Base-by-base conservation (phyloP, 53 echinoderm and acorn worm species). In the Apostichopus leukothele region DNA sequence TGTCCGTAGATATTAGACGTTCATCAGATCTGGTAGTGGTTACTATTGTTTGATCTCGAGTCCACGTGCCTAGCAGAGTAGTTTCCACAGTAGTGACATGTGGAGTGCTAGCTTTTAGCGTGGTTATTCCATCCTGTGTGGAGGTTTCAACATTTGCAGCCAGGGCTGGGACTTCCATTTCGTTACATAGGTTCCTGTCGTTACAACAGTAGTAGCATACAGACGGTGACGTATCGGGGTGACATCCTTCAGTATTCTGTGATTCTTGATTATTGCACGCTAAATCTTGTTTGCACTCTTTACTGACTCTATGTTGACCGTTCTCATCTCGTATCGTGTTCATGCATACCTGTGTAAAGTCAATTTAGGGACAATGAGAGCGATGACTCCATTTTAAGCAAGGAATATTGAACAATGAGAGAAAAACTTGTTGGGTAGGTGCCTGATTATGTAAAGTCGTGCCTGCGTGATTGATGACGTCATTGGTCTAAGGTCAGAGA, bases 161-260 rank as follows among this genome's bases (percentile, higher is more conserved):
- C 39, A 39, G 39, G 51, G 19, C 79, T 6, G 84, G 84, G 21
- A 84, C 27, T 63, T 84, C 84, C 26, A 53, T 25, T 9, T 19
- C 39, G 60, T 84, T 84, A 9, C 84, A 84, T 20, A 84, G 60
- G 60, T 63, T 27, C 60, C 59, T 84, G 60, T 84, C 57, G 21
- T n/a, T 75, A 84, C 84, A 84, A 27, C 84, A 84, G 66, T 84
- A 84, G 39, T 84, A 75, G 39, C 75, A 75, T 20, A 75, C 14
- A 25, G 75, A 75, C 5, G 75, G 14, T 10, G 84, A 84, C 55
- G 55, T 59, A 25, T 20, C 84, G 3, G 84, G 84, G 39, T 84
- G 57, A 22, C 84, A 84, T 22, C 9, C 63, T 39, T 39, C 2
- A 39, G 39, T 39, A 25, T 60, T 84, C 26, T 84, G 84, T 25